phyloP scores from a whole-genome alignment of 2,113 vertebrate genomes.

The Anser brachyrhynchus region DNA sequence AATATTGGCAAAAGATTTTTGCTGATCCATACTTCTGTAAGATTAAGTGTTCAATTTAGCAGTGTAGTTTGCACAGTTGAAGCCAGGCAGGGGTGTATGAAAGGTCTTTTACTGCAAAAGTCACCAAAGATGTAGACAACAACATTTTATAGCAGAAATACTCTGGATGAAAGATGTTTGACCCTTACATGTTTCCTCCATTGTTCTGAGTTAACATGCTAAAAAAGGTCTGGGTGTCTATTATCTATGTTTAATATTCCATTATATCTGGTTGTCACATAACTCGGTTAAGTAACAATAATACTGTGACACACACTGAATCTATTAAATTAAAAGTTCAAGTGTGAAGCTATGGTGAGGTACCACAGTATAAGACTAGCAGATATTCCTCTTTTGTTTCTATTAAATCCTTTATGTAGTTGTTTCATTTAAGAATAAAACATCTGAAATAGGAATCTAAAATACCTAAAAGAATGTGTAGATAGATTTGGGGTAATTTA shows the following conservation, averaged over 20 bases:
- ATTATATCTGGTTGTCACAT: not conserved
- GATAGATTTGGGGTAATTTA: not conserved
- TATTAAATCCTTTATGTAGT: not conserved
- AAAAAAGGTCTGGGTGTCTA: not conserved
- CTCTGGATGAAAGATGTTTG: not conserved
- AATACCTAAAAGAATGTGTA: not conserved
- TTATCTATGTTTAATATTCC: not conserved
- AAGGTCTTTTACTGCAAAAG: not conserved
- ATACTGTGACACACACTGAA: not conserved
- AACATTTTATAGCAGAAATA: not conserved
- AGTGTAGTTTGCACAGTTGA: not conserved
- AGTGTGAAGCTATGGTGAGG: not conserved
- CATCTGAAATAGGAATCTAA: not conserved
- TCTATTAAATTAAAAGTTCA: not conserved
- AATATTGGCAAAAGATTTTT: conserved; percentile 31
- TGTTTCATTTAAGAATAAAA: not conserved
- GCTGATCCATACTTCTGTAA: conserved; percentile 41
- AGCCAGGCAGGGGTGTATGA: not conserved
- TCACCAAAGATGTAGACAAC: not conserved
- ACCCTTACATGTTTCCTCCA: not conserved
- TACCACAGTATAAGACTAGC: not conserved
- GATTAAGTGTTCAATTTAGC: conserved; percentile 24
- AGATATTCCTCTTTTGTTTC: not conserved
- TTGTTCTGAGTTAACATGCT: not conserved
- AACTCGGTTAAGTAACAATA: not conserved